phyloP scores from a whole-genome alignment of 1,140 invertebrate species.

The Batillaria attramentaria region DNA sequence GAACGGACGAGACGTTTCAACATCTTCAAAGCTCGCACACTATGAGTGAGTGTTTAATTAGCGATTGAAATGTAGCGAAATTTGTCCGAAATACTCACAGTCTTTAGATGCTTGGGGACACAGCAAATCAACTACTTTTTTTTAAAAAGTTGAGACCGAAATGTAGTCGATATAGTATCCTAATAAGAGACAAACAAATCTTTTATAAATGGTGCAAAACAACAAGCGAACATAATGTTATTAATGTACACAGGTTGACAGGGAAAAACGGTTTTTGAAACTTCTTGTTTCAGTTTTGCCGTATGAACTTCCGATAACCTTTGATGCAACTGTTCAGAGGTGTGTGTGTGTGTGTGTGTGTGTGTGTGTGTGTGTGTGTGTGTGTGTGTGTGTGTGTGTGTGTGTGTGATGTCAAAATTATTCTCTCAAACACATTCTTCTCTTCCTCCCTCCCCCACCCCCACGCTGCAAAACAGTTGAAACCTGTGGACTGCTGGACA shows the following conservation, averaged over 20 bases:
- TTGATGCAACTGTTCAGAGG: not conserved
- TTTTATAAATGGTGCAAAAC: not conserved
- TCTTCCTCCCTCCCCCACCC: not conserved
- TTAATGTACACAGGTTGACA: not conserved
- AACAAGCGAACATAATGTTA: not conserved
- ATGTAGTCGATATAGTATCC: no score
- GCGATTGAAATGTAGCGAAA: no score
- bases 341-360: not conserved
- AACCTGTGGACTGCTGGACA: conserved; percentile 47
- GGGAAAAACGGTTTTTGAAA: not conserved
- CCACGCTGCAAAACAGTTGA: conserved; percentile 20
- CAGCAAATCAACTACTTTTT: no score
- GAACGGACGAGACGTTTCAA: not conserved
- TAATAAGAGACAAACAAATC: no score
- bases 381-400: not conserved
- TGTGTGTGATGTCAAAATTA: not conserved
- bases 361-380: conserved; percentile 1
- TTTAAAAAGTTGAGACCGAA: no score
- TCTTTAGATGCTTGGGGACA: no score
- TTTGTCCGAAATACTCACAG: no score
- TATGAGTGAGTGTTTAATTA: conserved; percentile 17
- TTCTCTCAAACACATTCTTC: no score
- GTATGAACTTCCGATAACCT: not conserved
- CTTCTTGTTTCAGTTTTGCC: not conserved
- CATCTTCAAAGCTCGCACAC: conserved; percentile 8